phyloP scores from a whole-genome alignment of 2,888 invertebrate genomes.

The Agrypnus murinus region DNA sequence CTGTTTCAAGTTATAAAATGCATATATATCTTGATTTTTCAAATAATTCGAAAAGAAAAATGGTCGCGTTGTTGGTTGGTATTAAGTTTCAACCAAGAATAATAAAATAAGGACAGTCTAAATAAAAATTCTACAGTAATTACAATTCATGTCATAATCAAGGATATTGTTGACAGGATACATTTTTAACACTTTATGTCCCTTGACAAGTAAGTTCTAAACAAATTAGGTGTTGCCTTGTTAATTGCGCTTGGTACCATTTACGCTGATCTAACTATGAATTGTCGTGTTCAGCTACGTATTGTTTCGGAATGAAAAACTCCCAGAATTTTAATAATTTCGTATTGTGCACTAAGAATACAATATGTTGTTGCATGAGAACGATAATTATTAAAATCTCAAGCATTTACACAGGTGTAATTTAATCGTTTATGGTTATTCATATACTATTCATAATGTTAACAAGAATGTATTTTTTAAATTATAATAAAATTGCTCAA shows the following conservation, averaged over 20 bases:
- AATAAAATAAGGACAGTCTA: no score
- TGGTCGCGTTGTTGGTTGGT: no score
- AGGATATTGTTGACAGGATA: slow-evolving; percentile 26
- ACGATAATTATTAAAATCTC: slow-evolving; percentile 45
- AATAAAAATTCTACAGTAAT: no score
- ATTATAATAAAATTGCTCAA: slow-evolving; percentile 5
- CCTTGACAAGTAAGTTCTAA: slow-evolving; percentile 36
- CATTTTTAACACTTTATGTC: slow-evolving; percentile 30
- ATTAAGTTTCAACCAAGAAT: no score
- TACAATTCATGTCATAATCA: no score
- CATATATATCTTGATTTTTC: no score
- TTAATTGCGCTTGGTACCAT: slow-evolving; percentile 42
- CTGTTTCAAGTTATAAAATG: no score
- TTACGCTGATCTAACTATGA: slow-evolving; percentile 36
- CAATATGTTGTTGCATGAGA: slow-evolving; percentile 40
- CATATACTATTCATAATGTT: slow-evolving; percentile 30
- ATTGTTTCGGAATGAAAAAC: slow-evolving; percentile 35
- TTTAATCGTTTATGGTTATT: slow-evolving; percentile 41
- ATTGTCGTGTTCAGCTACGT: slow-evolving; percentile 35
- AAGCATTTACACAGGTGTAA: slow-evolving; percentile 39
- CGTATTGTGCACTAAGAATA: slow-evolving; percentile 32
- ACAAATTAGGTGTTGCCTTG: slow-evolving; percentile 45
- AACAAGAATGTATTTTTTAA: slow-evolving; percentile 28
- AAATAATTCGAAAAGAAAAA: no score
- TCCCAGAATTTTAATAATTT: slow-evolving; percentile 45